Percentiles rank a stretch among this genome's conserved stretches.
phyloP scores from a whole-genome alignment of 2,113 vertebrate species.

The Ondatra zibethicus region DNA sequence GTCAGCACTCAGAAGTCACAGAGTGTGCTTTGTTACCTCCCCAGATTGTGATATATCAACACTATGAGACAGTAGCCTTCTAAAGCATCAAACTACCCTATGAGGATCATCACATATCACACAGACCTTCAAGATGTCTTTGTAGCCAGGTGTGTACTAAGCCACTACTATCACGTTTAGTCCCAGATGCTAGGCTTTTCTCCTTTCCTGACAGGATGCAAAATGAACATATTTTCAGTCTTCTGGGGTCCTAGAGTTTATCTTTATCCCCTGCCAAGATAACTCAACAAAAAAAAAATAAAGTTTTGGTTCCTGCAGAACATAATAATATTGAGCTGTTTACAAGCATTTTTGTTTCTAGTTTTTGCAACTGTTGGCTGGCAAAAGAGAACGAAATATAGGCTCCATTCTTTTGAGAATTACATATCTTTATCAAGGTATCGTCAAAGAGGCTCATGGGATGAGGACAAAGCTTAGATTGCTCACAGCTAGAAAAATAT shows the following conservation, averaged over 20 bases:
- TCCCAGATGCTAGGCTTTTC: neutral
- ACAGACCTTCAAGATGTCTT: rapidly evolving
- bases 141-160: neutral
- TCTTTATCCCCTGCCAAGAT: conserved; percentile 21
- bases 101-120: neutral
- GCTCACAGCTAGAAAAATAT: neutral
- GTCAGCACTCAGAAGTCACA: neutral
- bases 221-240: conserved; percentile 13
- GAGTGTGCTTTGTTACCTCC: neutral
- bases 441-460: neutral
- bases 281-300: neutral
- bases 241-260: neutral
- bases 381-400: neutral
- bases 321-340: neutral
- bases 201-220: neutral
- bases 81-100: neutral
- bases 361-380: neutral
- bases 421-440: conserved; percentile 30
- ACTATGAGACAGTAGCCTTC: neutral
- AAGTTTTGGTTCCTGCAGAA: conserved; percentile 46
- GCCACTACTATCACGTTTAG: neutral
- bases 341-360: conserved; percentile 52
- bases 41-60: too few relatives aligned
- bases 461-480: conserved; percentile 50
- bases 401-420: neutral